These are phyloP conservation scores for Nothoprocta pentlandii DNA, from an alignment of 2,113 vertebrate species.

Conservation along the genomic window DNA sequence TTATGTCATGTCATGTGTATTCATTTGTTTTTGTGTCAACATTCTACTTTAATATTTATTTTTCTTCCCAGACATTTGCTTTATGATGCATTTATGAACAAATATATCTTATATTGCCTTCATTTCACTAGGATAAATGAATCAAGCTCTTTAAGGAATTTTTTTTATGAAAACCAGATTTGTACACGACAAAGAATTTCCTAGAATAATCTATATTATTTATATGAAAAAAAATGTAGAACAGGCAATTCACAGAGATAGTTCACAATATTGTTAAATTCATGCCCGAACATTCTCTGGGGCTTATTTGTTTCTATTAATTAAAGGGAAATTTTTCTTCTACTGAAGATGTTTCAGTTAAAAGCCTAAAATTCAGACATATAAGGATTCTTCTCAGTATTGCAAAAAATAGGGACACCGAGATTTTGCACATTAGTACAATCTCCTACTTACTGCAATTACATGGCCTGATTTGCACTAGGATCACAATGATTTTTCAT, in stretches of 20 bases:
- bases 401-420: not conserved
- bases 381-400: not conserved
- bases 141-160: not conserved
- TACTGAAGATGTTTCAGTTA: not conserved
- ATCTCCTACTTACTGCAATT: not conserved
- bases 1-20: not conserved
- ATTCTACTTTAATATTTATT: not conserved
- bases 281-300: not conserved
- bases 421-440: not conserved
- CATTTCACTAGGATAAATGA: not conserved
- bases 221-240: not conserved
- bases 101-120: not conserved
- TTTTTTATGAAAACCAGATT: not conserved
- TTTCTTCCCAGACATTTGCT: not conserved
- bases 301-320: not conserved
- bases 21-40: not conserved
- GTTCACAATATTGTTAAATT: not conserved
- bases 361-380: not conserved
- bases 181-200: not conserved
- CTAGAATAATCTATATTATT: not conserved
- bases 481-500: not conserved
- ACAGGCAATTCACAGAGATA: not conserved
- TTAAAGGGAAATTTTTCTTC: not conserved
- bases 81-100: not conserved
- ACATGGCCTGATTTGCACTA: not conserved